Base-by-base conservation (phyloP, 2,113 vertebrate species). In the Probosciger aterrimus region DNA sequence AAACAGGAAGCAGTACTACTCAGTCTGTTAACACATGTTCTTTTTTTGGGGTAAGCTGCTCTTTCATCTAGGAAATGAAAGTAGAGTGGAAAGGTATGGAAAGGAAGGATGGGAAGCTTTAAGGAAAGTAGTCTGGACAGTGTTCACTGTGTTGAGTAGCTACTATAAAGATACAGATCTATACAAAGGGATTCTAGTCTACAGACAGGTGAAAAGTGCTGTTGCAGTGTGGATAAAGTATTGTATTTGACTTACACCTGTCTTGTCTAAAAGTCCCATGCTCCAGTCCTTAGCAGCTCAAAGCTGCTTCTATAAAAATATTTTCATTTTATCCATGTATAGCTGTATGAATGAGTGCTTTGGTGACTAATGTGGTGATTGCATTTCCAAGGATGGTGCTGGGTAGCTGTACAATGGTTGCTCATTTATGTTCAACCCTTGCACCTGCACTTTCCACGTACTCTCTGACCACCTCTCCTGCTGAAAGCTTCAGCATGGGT, bases 401-500 rank as follows among this genome's bases (percentile, higher is more conserved):
- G 46, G 43, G 46, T 68, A n/a, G 46, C 64, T 46, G 37, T 22
- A 7, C 1, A 6, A 52, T 11, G 49, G 28, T 13, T 7, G 12
- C 1, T 52, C 27, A 63, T 2, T 0, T 9, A 8, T 57, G 41
- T 46, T 86, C 22, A 19, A 10, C 52, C 33, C 33, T 60, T 41
- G 6, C 25, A 2, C 28, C 33, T n/a, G 9, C 0, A 0, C 0
- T 35, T 37, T 19, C 74, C 1, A 0, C 11, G 22, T 22, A n/a
- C 17, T 39, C 6, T 37, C 69, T 23, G 59, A 47, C 27, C 52
- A 22, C 12, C 17, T 24, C 22, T 63, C n/a, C 50, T 35, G 24
- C 33, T 8, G 11, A 30, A 14, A 59, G 47, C 82, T 39, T 14
- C 12, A 2, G 33, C 0, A 0, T 1, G 2, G 31, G 31, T 20